phyloP scores from a whole-genome alignment of 2,797 vertebrate species.

The Bovichtus diacanthus region DNA sequence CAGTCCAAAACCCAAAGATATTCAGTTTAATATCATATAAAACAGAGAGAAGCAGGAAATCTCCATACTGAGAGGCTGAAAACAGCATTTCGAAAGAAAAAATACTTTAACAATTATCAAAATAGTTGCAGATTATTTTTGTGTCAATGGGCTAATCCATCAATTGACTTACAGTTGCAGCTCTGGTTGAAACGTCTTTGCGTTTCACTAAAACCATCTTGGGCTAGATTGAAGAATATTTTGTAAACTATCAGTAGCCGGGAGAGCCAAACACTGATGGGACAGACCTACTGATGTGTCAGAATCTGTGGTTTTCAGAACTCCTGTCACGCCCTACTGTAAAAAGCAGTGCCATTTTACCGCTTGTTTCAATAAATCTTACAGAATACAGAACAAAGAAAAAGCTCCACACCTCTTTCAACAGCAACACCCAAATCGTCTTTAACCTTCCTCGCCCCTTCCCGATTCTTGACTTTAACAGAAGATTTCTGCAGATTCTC shows the following conservation, averaged over 20 bases:
- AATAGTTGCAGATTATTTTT: not conserved
- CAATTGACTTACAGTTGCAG: not conserved
- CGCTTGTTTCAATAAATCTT: not conserved
- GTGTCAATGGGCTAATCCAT: no score
- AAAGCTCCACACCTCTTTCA: slow-evolving; percentile 51
- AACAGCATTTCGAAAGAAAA: not conserved
- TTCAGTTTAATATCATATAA: not conserved
- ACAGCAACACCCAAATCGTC: slow-evolving; percentile 79
- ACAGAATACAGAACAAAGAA: slow-evolving; percentile 1
- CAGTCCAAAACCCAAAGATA: not conserved
- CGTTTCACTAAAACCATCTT: no score
- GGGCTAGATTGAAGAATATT: not conserved
- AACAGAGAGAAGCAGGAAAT: not conserved
- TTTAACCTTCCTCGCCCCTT: not conserved
- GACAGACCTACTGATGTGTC: not conserved
- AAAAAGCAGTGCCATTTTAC: not conserved
- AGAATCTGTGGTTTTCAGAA: not conserved
- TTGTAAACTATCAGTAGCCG: not conserved
- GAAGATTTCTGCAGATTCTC: not conserved
- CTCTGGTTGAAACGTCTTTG: not conserved
- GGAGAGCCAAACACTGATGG: not conserved
- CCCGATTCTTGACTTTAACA: not conserved
- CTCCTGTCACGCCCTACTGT: not conserved
- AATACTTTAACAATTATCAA: not conserved
- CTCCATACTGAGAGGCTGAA: not conserved